Evolutionary conservation across 2,113 vertebrate species (phyloP).

Genomic region (Lanius collurio): DNA sequence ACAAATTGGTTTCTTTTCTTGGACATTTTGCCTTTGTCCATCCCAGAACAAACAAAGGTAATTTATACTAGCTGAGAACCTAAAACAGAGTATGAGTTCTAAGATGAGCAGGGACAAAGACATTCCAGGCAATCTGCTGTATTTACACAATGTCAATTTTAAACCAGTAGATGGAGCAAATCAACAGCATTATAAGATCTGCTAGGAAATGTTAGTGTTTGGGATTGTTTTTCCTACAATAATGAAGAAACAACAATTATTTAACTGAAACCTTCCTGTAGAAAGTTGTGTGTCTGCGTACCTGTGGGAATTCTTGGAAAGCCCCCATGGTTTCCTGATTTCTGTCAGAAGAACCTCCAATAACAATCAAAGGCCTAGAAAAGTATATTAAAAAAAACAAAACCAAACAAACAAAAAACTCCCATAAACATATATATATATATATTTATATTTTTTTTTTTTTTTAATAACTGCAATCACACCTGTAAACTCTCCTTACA

Average conservation of each 20-base stretch:
- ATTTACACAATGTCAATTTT: not conserved
- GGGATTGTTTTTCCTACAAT: not conserved
- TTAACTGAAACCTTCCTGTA: not conserved
- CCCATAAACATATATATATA: not conserved
- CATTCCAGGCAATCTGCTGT: not conserved
- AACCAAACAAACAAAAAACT: not conserved
- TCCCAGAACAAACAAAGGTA: not conserved
- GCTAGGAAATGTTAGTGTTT: not conserved
- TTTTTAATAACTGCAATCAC: not conserved
- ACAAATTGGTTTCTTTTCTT: not conserved
- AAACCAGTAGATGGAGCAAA: conserved; percentile 32
- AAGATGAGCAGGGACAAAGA: not conserved
- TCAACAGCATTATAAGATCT: not conserved
- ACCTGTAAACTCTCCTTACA: not conserved
- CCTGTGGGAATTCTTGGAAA: conserved; percentile 98
- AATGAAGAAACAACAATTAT: not conserved
- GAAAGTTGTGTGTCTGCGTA: conserved; percentile 24
- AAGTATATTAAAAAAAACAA: not conserved
- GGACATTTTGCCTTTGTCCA: not conserved
- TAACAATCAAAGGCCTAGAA: conserved; percentile 91
- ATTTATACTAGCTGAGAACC: not conserved
- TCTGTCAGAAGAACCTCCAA: conserved; percentile 91
- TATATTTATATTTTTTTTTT: too few species aligned
- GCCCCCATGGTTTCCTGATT: conserved; percentile 94
- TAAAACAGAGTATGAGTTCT: not conserved